A percentile compares a stretch with the other conserved stretches of the same genome.
Conservation (phyloP, 2,888 invertebrate genomes). For the Auanema freiburgensis region DNA sequence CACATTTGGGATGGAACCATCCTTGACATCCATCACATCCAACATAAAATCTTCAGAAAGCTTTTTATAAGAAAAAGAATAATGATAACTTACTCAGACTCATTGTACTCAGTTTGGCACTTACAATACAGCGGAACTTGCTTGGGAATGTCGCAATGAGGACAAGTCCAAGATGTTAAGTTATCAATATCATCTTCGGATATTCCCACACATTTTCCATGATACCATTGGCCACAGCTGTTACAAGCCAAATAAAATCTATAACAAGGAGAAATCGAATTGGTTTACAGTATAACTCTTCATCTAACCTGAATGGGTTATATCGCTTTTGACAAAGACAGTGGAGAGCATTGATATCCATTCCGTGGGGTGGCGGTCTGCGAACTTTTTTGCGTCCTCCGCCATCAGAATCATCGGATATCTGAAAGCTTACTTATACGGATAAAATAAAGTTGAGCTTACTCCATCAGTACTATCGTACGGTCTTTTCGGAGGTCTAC, state of each 20-base stretch:
- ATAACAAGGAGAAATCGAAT: too few relatives aligned
- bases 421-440: too few relatives aligned
- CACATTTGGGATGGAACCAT: slow-evolving; percentile 98
- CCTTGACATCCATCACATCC: slow-evolving; percentile 98
- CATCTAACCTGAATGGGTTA: slow-evolving; percentile 29
- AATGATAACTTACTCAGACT: slow-evolving; percentile 77
- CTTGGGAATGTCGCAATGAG: slow-evolving; percentile 63
- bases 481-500: too few relatives aligned
- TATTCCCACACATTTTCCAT: slow-evolving; percentile 91
- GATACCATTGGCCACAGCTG: slow-evolving; percentile 97
- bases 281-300: too few relatives aligned
- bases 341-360: slow-evolving; percentile 25
- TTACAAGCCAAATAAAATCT: slow-evolving; percentile 94
- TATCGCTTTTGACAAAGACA: slow-evolving; percentile 41
- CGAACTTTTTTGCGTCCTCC: neutral
- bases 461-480: too few relatives aligned
- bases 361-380: slow-evolving; percentile 9
- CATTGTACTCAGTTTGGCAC: slow-evolving; percentile 93
- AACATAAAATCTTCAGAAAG: slow-evolving; percentile 90
- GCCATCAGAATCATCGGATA: slow-evolving; percentile 8
- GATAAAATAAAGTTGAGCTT: too few relatives aligned
- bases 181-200: slow-evolving; percentile 82
- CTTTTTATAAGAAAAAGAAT: slow-evolving; percentile 11
- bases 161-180: slow-evolving; percentile 80
- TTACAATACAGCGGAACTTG: slow-evolving; percentile 86